These are phyloP conservation scores for Calyptommatus sinebrachiatus DNA, from an alignment of 2,113 vertebrate species.

Conservation along the genomic window DNA sequence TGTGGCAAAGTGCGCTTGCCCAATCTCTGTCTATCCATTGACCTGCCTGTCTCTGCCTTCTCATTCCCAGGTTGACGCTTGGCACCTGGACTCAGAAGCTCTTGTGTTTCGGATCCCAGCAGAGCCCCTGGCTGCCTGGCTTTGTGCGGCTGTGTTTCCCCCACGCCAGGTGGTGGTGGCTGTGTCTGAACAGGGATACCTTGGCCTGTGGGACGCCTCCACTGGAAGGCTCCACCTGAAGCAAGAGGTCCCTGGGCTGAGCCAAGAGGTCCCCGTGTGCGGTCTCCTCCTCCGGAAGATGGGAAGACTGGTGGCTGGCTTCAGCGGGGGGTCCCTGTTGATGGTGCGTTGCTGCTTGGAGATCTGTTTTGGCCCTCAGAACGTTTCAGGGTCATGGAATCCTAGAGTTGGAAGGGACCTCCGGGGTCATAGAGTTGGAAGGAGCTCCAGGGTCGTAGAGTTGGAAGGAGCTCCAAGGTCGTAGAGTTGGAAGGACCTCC, in stretches of 20 bases:
- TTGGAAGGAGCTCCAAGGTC: too few species aligned
- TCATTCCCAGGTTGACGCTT: conserved; percentile 70
- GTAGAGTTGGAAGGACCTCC: too few species aligned
- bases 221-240: conserved; percentile 26
- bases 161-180: conserved; percentile 54
- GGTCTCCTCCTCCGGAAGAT: conserved; percentile 52
- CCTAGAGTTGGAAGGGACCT: too few species aligned
- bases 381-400: too few species aligned
- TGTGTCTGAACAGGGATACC: conserved; percentile 46
- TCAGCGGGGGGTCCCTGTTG: conserved; percentile 65
- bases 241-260: conserved; percentile 23
- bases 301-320: conserved; percentile 67
- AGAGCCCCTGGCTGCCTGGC: conserved; percentile 34
- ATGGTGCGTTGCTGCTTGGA: conserved; percentile 57
- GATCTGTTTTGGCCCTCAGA: neutral
- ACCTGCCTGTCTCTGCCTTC: too few species aligned
- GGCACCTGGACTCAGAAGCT: conserved; percentile 68
- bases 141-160: conserved; percentile 52
- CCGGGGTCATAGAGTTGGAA: too few species aligned
- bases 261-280: conserved; percentile 42
- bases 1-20: too few species aligned
- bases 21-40: too few species aligned
- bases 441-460: too few species aligned
- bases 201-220: conserved; percentile 60
- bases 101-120: conserved; percentile 52